Conservation (phyloP, 2,797 vertebrate genomes). For the Phylloscopus collybita region DNA sequence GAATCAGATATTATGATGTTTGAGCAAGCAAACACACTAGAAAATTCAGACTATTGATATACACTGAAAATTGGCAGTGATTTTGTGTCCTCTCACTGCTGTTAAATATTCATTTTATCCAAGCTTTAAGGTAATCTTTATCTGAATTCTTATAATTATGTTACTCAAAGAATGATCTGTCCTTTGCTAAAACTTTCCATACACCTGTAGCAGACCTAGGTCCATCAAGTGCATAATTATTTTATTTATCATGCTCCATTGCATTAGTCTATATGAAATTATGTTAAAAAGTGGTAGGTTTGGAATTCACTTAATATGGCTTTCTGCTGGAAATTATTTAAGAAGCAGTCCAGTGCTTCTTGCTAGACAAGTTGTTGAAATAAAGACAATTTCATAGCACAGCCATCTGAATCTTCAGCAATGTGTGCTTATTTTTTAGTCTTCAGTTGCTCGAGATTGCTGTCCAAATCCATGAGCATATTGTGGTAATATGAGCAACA, state of each 20-base stretch:
- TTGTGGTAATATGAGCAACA: background rate
- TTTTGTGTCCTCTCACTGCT: background rate
- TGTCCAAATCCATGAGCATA: background rate
- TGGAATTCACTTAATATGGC: background rate
- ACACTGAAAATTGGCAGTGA: background rate
- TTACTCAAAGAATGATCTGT: background rate
- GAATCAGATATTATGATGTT: background rate
- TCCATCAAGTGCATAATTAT: background rate
- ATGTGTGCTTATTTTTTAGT: background rate
- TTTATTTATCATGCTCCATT: background rate
- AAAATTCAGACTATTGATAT: background rate
- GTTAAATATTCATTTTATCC: background rate
- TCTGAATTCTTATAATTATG: background rate
- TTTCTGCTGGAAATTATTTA: background rate
- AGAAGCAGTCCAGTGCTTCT: background rate
- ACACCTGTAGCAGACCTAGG: background rate
- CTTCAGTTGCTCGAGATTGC: background rate
- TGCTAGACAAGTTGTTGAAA: background rate
- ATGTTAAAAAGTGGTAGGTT: background rate
- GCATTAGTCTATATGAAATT: background rate
- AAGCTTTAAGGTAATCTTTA: background rate
- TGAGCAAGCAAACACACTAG: background rate
- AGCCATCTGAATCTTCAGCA: background rate
- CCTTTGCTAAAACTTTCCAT: background rate
- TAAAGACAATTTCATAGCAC: background rate